Conservation (phyloP, 2,888 invertebrate species). For the Lasiommata megera region DNA sequence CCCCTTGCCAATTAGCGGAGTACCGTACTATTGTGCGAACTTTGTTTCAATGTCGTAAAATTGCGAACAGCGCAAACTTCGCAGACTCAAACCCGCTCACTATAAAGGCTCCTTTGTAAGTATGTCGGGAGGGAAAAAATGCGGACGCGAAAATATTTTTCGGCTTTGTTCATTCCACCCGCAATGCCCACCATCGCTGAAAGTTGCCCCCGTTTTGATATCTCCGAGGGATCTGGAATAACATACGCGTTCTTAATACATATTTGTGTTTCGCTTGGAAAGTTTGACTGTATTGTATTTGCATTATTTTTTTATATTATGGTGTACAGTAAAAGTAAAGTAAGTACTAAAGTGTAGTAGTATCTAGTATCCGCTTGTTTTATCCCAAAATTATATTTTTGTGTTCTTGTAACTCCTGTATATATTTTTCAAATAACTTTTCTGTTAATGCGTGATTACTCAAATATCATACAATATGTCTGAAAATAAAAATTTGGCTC, state of each 20-base stretch:
- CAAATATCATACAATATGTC: too few relatives aligned
- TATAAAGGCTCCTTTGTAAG: slow-evolving; percentile 27
- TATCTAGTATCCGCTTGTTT: too few relatives aligned
- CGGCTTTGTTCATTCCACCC: slow-evolving; percentile 4
- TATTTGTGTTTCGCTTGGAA: not conserved
- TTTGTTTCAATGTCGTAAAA: slow-evolving; percentile 36
- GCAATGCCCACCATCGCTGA: not conserved
- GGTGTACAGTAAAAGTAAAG: too few relatives aligned
- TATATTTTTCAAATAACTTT: too few relatives aligned
- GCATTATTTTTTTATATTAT: too few relatives aligned
- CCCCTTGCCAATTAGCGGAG: slow-evolving; percentile 16
- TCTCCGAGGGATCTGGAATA: not conserved
- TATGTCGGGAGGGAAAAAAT: slow-evolving; percentile 19
- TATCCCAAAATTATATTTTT: too few relatives aligned
- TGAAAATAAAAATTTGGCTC: too few relatives aligned
- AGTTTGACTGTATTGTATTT: too few relatives aligned
- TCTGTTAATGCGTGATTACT: too few relatives aligned
- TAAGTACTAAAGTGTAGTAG: too few relatives aligned
- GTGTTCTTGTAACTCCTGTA: too few relatives aligned
- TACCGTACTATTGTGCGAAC: slow-evolving; percentile 22
- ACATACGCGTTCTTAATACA: not conserved
- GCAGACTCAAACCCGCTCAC: slow-evolving; percentile 37
- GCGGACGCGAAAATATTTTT: slow-evolving; percentile 18
- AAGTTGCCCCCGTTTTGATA: not conserved
- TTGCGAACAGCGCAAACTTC: slow-evolving; percentile 36